Conservation (phyloP, 2,797 vertebrate genomes). For the Catostomus latipinnis region DNA sequence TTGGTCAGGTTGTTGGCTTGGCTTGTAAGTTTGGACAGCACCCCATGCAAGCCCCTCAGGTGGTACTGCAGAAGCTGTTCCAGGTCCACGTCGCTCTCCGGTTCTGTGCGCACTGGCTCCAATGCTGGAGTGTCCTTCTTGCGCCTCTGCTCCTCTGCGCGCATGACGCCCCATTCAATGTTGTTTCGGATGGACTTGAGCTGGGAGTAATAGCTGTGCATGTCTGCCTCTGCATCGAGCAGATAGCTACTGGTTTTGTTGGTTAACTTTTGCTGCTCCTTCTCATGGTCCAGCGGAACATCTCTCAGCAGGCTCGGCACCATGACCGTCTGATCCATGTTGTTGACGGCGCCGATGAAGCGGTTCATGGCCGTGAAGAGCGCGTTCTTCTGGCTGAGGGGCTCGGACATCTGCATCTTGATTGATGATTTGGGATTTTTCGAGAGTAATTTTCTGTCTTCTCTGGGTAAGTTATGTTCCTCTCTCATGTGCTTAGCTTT, state of each 20-base stretch:
- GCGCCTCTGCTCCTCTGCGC: conserved; percentile 76
- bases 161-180: conserved; percentile 89
- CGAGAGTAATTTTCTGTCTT: neutral
- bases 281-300: conserved; percentile 81
- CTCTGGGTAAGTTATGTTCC: neutral
- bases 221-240: conserved; percentile 76
- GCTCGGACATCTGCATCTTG: conserved; percentile 87
- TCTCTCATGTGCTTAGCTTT: conserved; percentile 12
- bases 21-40: conserved; percentile 91
- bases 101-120: conserved; percentile 78
- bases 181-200: conserved; percentile 89
- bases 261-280: conserved; percentile 62
- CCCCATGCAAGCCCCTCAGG: conserved; percentile 90
- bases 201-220: conserved; percentile 87
- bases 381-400: conserved; percentile 89
- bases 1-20: conserved; percentile 93
- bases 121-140: conserved; percentile 72
- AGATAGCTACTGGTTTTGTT: conserved; percentile 71
- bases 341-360: conserved; percentile 88
- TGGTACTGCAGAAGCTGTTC: conserved; percentile 94
- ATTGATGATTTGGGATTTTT: neutral
- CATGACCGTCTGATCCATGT: conserved; percentile 92
- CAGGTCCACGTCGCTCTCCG: conserved; percentile 80
- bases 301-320: conserved; percentile 88
- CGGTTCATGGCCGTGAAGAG: conserved; percentile 93